Conservation (phyloP, 1,140 invertebrate genomes). For the Homalodisca vitripennis region DNA sequence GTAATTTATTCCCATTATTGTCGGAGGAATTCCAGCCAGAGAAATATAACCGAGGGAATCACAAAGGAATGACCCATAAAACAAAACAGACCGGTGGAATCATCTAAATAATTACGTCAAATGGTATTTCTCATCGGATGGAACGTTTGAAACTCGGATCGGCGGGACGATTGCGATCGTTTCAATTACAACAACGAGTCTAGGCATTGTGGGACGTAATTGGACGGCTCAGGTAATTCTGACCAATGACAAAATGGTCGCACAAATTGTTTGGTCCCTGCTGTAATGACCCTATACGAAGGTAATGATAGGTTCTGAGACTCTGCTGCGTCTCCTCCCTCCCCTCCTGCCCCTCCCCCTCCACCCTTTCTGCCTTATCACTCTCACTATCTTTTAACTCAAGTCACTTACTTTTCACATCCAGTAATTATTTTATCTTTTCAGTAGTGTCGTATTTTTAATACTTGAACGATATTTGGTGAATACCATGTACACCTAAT, state of each 20-base stretch:
- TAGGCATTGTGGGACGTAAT: conserved; percentile 5
- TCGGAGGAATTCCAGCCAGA: no score
- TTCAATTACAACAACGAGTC: conserved; percentile 1
- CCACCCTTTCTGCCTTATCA: neutral
- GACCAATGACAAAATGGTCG: conserved; percentile 17
- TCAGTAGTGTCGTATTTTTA: no score
- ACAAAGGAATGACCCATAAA: no score
- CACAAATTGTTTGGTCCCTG: conserved; percentile 4
- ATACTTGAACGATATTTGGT: no score
- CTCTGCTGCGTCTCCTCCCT: no score
- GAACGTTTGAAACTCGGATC: no score
- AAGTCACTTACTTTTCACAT: neutral
- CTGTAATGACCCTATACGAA: neutral
- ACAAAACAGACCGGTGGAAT: no score
- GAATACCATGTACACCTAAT: no score
- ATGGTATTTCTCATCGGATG: no score
- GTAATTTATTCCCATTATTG: no score
- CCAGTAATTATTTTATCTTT: neutral
- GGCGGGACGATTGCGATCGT: neutral
- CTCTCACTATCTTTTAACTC: neutral
- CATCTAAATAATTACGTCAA: no score
- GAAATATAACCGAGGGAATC: no score
- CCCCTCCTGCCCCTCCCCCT: conserved; percentile 2
- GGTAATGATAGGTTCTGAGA: conserved; percentile 2
- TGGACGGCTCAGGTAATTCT: neutral